Percentiles rank a stretch among this genome's conserved stretches.
These are phyloP conservation scores for Argya squamiceps DNA, from an alignment of 2,797 vertebrate species.

Conservation along the genomic window DNA sequence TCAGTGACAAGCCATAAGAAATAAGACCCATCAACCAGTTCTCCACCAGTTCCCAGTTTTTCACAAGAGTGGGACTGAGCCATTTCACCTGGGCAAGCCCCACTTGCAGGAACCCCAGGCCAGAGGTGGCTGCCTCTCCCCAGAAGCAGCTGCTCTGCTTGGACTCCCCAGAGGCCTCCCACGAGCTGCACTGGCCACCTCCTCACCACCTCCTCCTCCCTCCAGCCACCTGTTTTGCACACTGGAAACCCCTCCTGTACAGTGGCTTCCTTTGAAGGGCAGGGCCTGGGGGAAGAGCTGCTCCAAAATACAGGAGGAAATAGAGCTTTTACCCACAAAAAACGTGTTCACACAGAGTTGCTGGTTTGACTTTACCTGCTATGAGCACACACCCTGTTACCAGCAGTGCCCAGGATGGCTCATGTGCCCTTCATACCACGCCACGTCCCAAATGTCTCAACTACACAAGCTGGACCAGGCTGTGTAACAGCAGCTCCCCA, in stretches of 20 bases:
- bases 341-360: accelerated
- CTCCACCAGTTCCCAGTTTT: background rate
- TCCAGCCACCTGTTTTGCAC: conserved; percentile 7
- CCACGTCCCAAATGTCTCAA: background rate
- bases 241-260: background rate
- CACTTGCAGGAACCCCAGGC: background rate
- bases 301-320: background rate
- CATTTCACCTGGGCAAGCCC: background rate
- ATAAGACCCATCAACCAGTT: background rate
- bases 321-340: background rate
- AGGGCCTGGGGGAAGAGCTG: background rate
- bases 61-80: background rate
- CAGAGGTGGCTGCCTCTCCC: background rate
- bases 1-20: background rate
- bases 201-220: background rate
- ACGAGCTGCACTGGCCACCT: background rate
- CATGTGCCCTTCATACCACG: background rate
- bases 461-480: background rate
- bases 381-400: accelerated
- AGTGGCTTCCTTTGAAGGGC: background rate
- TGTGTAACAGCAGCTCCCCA: background rate
- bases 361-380: background rate
- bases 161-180: background rate
- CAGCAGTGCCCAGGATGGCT: background rate
- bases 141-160: background rate